Percentiles rank a stretch among this genome's conserved stretches.
Evolutionary conservation across 2,888 invertebrate genomes (phyloP).

Genomic region (Theretra japonica): DNA sequence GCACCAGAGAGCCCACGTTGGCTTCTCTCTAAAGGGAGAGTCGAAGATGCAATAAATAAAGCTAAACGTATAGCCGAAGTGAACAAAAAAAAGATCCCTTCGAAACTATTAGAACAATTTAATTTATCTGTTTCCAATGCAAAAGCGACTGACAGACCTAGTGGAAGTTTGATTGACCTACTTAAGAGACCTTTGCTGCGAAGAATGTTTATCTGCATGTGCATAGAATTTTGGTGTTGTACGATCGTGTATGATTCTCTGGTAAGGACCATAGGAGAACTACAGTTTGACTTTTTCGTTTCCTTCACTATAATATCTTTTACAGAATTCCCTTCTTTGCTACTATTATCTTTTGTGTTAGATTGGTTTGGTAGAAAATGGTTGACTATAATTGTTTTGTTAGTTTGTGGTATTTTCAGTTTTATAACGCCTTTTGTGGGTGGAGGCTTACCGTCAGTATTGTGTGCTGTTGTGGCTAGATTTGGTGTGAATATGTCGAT

Average conservation of each 20-base stretch:
- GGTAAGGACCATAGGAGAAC: constrained; percentile 61
- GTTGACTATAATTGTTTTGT: constrained; percentile 50
- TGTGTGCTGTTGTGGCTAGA: constrained; percentile 66
- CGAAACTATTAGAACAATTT: constrained; percentile 58
- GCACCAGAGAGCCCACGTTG: constrained; percentile 73
- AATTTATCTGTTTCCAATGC: constrained; percentile 42
- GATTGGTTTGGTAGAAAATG: constrained; percentile 66
- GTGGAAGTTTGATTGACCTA: constrained; percentile 52
- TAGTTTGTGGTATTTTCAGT: constrained; percentile 55
- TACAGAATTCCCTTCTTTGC: constrained; percentile 67
- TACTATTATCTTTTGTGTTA: constrained; percentile 61
- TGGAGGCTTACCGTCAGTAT: constrained; percentile 59
- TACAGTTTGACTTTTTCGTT: constrained; percentile 67
- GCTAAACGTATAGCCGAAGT: constrained; percentile 55
- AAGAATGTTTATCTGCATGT: constrained; percentile 58
- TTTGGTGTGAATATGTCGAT: constrained; percentile 65
- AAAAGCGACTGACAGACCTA: constrained; percentile 38
- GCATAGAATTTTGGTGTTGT: constrained; percentile 59
- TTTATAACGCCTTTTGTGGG: constrained; percentile 57
- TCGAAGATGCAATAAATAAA: constrained; percentile 62
- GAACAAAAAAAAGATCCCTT: constrained; percentile 60
- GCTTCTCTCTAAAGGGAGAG: constrained; percentile 63
- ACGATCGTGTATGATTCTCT: constrained; percentile 64
- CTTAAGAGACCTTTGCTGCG: constrained; percentile 57
- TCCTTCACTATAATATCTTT: constrained; percentile 68